These are phyloP conservation scores for Microcebus lehilahytsara DNA, from an alignment of 2,113 vertebrate species.

Conservation along the genomic window DNA sequence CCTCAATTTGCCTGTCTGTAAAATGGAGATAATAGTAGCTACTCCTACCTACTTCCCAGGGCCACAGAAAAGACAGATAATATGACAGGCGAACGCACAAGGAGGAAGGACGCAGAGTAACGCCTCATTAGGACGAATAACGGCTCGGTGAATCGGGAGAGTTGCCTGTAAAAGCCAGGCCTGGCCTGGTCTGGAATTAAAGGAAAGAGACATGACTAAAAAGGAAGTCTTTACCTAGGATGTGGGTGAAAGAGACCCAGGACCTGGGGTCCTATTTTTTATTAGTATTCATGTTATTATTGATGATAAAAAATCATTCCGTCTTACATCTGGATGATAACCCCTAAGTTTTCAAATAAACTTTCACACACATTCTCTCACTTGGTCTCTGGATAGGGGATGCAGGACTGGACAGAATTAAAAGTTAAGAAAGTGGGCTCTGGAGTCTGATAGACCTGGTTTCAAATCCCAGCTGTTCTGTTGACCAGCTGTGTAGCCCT, in stretches of 20 bases:
- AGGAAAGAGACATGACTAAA: not conserved
- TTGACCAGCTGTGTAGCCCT: not conserved
- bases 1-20: not conserved
- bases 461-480: not conserved
- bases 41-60: constrained; percentile 29
- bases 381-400: not conserved
- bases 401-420: not conserved
- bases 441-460: not conserved
- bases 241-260: not conserved
- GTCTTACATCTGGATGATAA: not conserved
- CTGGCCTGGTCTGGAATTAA: not conserved
- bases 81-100: not conserved
- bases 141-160: not conserved
- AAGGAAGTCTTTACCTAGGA: not conserved
- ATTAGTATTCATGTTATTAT: not conserved
- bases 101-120: not conserved
- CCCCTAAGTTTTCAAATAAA: not conserved
- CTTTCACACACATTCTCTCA: not conserved
- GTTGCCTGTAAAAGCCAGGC: not conserved
- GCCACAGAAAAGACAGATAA: not conserved
- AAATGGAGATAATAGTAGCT: constrained; percentile 18
- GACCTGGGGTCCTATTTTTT: not conserved
- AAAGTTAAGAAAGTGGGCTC: not conserved
- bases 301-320: not conserved
- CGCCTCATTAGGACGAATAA: not conserved